A percentile compares a stretch with the other conserved stretches of the same genome.
Conservation (phyloP, 2,113 vertebrate genomes). For the Nymphicus hollandicus region DNA sequence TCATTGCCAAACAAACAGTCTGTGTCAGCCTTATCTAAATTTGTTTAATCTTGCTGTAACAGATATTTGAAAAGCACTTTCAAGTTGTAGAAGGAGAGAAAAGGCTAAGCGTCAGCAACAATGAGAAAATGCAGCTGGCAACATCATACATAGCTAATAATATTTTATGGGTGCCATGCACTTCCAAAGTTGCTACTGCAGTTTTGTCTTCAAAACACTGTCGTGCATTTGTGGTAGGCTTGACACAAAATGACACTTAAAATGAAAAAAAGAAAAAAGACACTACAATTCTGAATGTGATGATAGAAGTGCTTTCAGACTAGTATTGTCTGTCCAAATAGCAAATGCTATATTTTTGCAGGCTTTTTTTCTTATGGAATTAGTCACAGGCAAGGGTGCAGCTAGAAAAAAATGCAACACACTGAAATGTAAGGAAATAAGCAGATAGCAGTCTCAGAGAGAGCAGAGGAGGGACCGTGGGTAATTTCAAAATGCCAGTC, state of each 20-base stretch:
- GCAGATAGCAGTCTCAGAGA: not conserved
- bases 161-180: not conserved
- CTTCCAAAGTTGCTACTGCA: not conserved
- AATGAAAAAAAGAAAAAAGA: not conserved
- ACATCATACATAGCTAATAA: not conserved
- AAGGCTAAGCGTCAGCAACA: conserved; percentile 6
- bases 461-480: not conserved
- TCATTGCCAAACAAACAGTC: not conserved
- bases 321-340: not conserved
- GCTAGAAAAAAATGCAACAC: not conserved
- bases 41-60: not conserved
- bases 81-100: not conserved
- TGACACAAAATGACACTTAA: not conserved
- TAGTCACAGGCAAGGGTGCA: not conserved
- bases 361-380: not conserved
- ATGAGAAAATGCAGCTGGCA: not conserved
- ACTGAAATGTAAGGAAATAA: not conserved
- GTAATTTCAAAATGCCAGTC: not conserved
- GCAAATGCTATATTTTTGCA: not conserved
- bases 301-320: not conserved
- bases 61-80: conserved; percentile 8
- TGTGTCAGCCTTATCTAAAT: conserved; percentile 11
- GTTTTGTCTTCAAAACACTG: conserved; percentile 5
- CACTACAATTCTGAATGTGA: not conserved
- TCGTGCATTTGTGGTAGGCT: not conserved